These are phyloP conservation scores for Lytechinus pictus DNA, from an alignment of 35 echinoderm and acorn worm species.

Conservation along the genomic window DNA sequence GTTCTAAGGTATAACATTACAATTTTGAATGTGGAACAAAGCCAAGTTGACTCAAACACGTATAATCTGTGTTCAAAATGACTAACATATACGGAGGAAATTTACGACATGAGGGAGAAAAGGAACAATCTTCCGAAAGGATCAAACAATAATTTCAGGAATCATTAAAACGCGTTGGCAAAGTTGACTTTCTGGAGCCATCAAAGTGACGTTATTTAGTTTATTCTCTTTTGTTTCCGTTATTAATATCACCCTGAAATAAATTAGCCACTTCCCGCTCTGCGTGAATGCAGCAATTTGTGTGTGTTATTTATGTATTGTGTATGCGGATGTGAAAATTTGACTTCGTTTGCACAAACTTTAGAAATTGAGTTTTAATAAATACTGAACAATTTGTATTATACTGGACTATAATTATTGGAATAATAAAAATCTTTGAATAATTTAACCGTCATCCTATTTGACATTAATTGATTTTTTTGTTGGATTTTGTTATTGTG, in stretches of 20 bases:
- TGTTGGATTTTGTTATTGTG: no score
- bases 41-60: background rate
- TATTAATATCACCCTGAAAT: background rate
- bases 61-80: background rate
- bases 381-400: background rate
- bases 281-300: background rate
- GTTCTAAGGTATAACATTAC: no score
- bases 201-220: background rate
- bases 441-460: no score
- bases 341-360: background rate
- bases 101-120: background rate
- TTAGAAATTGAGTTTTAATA: background rate
- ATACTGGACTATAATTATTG: background rate
- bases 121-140: background rate
- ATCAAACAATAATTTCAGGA: background rate
- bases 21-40: no score
- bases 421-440: no score
- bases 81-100: background rate
- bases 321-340: background rate
- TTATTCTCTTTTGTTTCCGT: background rate
- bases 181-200: background rate
- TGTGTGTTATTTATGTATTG: background rate
- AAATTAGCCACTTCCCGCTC: background rate
- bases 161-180: background rate
- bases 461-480: no score